Evolutionary conservation across 2,888 invertebrate genomes (phyloP), one percentile per base, ranked within the genome.

Genomic region (Drosophila longiperda): DNA sequence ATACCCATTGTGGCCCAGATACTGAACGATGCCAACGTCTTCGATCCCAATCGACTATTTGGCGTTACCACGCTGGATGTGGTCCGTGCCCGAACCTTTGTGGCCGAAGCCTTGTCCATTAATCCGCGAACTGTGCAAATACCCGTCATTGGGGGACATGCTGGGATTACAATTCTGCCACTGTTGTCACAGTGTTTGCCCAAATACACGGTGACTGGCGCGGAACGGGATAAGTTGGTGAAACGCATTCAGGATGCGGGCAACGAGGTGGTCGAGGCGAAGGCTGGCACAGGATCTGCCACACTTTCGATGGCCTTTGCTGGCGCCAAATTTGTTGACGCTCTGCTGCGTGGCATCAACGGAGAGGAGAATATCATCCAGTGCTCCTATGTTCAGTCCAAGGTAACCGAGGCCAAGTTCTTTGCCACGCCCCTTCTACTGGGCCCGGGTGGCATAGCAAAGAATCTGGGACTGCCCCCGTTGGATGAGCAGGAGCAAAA

Each of bases 261-360:
- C 62, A 99, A 98, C 34, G 99, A 99, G 94, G 95, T 95, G 66
- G 82, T 93, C 95, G 95, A 91, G 94, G 99, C 99, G 8, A 99
- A 99, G 94, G 98, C 98, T 36, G 99, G 99, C 70, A 96, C 97
- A 20, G 99, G 99, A 40, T 98, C 98, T 0, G 99, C 99, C 29
- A 99, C 99, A 2, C 95, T 99, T 9, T 98, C 98, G 3, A 99
- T 99, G 99, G 99, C 99, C 1, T 98, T 95, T 92, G 98, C 99
- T 8, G 99, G 97, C 62, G 98, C 98, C 1, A 94, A 97, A 62
- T 98, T 99, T 92, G 95, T 97, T 33, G 94, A 95, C 90, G 95
- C 98, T 1, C 94, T 99, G 54, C 95, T 99, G 65, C 95, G 95
- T 62, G 99, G 96, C 15, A 94, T 99, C 93, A 95, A 89, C 7